Evolutionary conservation across 2,797 vertebrate genomes (phyloP).

Genomic region (Synanceia verrucosa): DNA sequence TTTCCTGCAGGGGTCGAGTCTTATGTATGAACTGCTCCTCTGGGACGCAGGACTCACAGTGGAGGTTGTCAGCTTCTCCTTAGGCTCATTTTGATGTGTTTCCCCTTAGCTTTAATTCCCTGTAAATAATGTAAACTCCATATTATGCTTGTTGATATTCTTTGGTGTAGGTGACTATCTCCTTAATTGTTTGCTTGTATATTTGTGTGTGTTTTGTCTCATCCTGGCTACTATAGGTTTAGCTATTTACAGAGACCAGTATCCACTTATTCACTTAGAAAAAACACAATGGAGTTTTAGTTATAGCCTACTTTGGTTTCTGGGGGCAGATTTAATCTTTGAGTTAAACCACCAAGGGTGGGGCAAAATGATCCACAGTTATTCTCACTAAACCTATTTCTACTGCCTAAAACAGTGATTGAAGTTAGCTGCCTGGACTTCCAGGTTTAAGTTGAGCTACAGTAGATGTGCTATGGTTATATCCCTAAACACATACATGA

Average conservation of each 20-base stretch:
- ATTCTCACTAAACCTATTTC: slow-evolving; percentile 7
- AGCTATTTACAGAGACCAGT: slow-evolving; percentile 16
- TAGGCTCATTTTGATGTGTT: slow-evolving; percentile 57
- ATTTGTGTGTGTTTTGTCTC: slow-evolving; percentile 6
- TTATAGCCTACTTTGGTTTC: slow-evolving; percentile 15
- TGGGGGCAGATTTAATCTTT: slow-evolving; percentile 29
- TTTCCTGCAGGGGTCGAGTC: slow-evolving; percentile 73
- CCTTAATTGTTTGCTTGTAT: slow-evolving; percentile 36
- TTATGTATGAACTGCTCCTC: slow-evolving; percentile 63
- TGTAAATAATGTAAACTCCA: slow-evolving; percentile 56
- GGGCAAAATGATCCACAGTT: slow-evolving; percentile 13
- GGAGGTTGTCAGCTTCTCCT: slow-evolving; percentile 66
- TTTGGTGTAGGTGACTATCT: slow-evolving; percentile 28
- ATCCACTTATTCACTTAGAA: slow-evolving; percentile 10
- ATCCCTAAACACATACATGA: neutral
- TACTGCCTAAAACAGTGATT: neutral
- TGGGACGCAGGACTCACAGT: slow-evolving; percentile 47
- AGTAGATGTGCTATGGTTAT: neutral
- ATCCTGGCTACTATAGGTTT: neutral
- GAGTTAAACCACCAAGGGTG: slow-evolving; percentile 25
- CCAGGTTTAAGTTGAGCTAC: neutral
- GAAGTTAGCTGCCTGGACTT: slow-evolving; percentile 12
- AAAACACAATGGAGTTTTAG: slow-evolving; percentile 17
- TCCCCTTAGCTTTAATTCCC: slow-evolving; percentile 50
- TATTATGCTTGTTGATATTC: slow-evolving; percentile 33